Evolutionary conservation across 2,797 vertebrate genomes (phyloP).

Genomic region (Paratrypauchen microcephalus): DNA sequence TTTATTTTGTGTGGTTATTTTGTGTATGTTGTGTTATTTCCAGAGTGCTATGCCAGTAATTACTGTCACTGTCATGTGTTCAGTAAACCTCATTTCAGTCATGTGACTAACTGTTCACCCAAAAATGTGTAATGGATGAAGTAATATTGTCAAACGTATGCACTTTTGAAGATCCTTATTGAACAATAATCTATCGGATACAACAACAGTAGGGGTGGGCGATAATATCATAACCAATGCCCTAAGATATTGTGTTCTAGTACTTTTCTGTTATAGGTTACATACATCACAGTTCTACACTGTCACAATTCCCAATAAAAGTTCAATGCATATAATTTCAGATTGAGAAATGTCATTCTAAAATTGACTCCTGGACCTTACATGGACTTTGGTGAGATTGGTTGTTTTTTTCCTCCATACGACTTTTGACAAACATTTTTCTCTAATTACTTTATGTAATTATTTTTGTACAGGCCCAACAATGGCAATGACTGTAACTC

Average conservation of each 20-base stretch:
- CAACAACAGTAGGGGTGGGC: too few relatives aligned
- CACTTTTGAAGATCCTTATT: background rate
- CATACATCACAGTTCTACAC: too few relatives aligned
- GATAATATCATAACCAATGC: too few relatives aligned
- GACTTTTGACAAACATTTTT: background rate
- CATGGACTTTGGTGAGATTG: slow-evolving; percentile 80
- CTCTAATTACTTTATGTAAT: slow-evolving; percentile 8
- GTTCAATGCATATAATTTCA: slow-evolving; percentile 34
- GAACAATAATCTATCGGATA: too few relatives aligned
- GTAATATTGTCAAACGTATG: background rate
- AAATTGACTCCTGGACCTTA: slow-evolving; percentile 76
- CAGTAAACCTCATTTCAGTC: slow-evolving; percentile 24
- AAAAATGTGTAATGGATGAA: slow-evolving; percentile 9
- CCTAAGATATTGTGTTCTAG: too few relatives aligned
- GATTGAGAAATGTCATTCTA: slow-evolving; percentile 71
- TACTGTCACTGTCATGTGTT: slow-evolving; percentile 34
- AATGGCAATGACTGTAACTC: slow-evolving; percentile 68
- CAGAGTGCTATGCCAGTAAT: background rate
- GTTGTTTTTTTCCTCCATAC: background rate
- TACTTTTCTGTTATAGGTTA: too few relatives aligned
- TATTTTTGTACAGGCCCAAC: slow-evolving; percentile 71
- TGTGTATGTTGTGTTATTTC: background rate
- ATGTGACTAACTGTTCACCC: slow-evolving; percentile 24
- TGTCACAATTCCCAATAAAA: background rate
- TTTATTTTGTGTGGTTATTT: background rate